Percentiles rank a stretch among this genome's conserved stretches.
Conservation (phyloP, 2,888 invertebrate species). For the Callosobruchus maculatus region DNA sequence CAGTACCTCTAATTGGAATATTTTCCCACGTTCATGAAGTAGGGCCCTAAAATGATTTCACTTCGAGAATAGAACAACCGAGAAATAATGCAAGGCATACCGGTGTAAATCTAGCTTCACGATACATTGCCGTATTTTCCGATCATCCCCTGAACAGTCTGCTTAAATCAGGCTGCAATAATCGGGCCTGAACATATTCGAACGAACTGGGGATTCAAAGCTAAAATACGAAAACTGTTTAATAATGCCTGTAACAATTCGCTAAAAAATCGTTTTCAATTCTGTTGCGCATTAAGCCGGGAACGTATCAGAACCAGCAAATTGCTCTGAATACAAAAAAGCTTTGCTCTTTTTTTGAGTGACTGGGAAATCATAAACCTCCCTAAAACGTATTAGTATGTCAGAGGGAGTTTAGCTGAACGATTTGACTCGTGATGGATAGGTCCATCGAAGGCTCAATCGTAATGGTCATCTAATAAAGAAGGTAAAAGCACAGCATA, state of each 20-base stretch:
- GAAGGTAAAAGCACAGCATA: too few relatives aligned
- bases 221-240: not conserved
- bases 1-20: too few relatives aligned
- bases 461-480: too few relatives aligned
- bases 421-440: not conserved
- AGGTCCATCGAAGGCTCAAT: not conserved
- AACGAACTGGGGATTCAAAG: not conserved
- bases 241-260: not conserved
- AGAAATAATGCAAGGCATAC: too few relatives aligned
- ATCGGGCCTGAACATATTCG: not conserved
- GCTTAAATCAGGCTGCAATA: not conserved
- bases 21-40: too few relatives aligned
- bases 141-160: too few relatives aligned
- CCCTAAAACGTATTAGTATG: not conserved
- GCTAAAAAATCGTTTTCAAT: not conserved
- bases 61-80: too few relatives aligned
- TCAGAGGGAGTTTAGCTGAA: not conserved
- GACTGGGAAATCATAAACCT: not conserved
- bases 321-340: not conserved
- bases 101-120: too few relatives aligned
- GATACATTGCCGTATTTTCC: too few relatives aligned
- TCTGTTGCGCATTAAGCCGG: not conserved
- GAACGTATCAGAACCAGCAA: not conserved
- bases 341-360: not conserved
- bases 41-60: too few relatives aligned